phyloP scores from a whole-genome alignment of 2,888 invertebrate species.

The Sphinx pinastri region DNA sequence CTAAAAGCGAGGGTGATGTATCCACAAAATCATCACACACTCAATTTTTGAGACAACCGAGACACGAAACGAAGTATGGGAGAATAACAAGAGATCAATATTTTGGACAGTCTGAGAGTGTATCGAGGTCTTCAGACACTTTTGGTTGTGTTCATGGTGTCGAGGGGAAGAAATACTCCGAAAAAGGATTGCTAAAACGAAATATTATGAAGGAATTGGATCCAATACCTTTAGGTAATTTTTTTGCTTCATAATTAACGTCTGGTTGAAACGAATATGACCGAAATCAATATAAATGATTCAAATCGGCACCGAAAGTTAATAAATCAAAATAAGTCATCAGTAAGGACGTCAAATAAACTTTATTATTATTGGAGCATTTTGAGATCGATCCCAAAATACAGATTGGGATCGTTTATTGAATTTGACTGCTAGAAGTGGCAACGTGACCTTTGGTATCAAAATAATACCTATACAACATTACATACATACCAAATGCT shows the following conservation, averaged over 20 bases:
- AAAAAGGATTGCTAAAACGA: conserved; percentile 57
- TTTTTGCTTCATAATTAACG: not conserved
- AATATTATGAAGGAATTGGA: conserved; percentile 62
- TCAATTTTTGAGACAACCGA: conserved; percentile 52
- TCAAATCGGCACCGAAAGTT: no score
- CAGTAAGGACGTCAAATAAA: no score
- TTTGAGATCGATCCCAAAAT: no score
- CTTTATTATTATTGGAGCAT: no score
- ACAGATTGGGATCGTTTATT: no score
- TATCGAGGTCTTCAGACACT: conserved; percentile 60
- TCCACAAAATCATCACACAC: conserved; percentile 56
- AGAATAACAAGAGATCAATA: conserved; percentile 56
- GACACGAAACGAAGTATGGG: conserved; percentile 42
- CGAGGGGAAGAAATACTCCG: conserved; percentile 56
- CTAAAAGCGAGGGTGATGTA: conserved; percentile 43
- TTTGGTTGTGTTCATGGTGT: conserved; percentile 61
- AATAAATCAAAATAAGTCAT: no score
- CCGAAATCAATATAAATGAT: no score
- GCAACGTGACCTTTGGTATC: no score
- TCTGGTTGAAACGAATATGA: no score
- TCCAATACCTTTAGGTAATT: conserved; percentile 49
- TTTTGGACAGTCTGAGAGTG: conserved; percentile 51
- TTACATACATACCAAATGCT: no score
- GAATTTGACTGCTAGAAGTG: no score
- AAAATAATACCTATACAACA: no score